Evolutionary conservation across 1,140 invertebrate genomes (phyloP).

Genomic region (Mylabris phalerata): DNA sequence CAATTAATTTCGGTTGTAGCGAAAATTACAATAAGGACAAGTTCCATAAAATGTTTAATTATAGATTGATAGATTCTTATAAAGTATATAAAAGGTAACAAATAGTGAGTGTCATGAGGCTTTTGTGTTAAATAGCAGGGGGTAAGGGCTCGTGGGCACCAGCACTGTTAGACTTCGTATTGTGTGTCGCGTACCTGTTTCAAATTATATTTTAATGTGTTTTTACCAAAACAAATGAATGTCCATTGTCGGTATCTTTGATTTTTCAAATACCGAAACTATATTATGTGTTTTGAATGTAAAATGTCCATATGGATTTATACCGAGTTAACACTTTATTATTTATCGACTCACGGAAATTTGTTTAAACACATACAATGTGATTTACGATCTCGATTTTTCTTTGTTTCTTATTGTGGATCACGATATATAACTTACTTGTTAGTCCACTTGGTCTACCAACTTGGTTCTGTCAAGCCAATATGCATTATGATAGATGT

Average conservation of each 20-base stretch:
- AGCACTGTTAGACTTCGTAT: slow-evolving; percentile 28
- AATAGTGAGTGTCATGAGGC: slow-evolving; percentile 36
- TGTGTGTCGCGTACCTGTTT: slow-evolving; percentile 38
- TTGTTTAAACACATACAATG: slow-evolving; percentile 32
- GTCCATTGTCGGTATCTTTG: slow-evolving; percentile 37
- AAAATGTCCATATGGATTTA: slow-evolving; percentile 33
- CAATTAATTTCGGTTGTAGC: slow-evolving; percentile 19
- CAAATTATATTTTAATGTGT: slow-evolving; percentile 41
- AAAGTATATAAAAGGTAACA: slow-evolving; percentile 36
- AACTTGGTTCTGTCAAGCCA: slow-evolving; percentile 24
- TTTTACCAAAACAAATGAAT: slow-evolving; percentile 41
- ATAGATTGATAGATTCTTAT: slow-evolving; percentile 37
- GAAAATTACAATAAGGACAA: slow-evolving; percentile 21
- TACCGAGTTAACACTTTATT: slow-evolving; percentile 35
- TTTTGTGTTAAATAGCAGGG: slow-evolving; percentile 27
- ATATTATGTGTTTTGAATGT: slow-evolving; percentile 38
- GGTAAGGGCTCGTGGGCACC: slow-evolving; percentile 17
- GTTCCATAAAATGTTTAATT: slow-evolving; percentile 34
- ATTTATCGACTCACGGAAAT: slow-evolving; percentile 35
- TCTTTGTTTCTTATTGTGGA: slow-evolving; percentile 30
- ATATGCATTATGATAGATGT: slow-evolving; percentile 17
- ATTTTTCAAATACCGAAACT: slow-evolving; percentile 32
- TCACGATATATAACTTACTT: slow-evolving; percentile 29
- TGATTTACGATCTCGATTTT: slow-evolving; percentile 33
- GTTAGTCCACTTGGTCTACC: slow-evolving; percentile 28